These are phyloP conservation scores for Lepidurus packardi DNA, from an alignment of 1,140 invertebrate genomes.

Conservation along the genomic window DNA sequence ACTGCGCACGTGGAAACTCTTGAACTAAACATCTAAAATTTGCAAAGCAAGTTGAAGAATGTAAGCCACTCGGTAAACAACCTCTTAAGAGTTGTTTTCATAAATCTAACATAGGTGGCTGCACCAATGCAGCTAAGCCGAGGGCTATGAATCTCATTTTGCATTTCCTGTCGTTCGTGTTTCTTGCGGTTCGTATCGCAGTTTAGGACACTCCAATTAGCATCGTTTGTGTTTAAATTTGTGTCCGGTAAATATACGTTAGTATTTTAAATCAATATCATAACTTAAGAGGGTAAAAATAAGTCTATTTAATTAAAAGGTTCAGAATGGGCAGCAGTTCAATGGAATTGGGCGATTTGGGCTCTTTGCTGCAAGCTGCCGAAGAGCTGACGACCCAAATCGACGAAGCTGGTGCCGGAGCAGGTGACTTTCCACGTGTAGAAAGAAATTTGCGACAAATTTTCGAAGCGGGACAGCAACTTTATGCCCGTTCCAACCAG, in stretches of 20 bases:
- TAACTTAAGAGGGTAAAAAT: neutral
- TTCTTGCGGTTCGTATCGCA: too few relatives aligned
- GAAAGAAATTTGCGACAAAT: conserved; percentile 86
- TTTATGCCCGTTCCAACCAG: conserved; percentile 43
- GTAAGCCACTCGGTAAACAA: neutral
- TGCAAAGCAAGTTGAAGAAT: neutral
- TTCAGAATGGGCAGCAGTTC: neutral
- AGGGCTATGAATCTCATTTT: too few relatives aligned
- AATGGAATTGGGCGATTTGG: conserved; percentile 57
- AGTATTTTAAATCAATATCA: neutral
- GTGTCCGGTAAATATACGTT: neutral
- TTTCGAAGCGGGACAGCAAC: conserved; percentile 80
- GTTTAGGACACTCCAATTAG: neutral
- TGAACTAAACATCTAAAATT: neutral
- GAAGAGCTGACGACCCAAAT: conserved; percentile 83
- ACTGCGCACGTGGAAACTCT: neutral
- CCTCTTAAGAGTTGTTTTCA: neutral
- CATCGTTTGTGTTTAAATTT: neutral
- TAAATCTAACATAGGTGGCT: neutral
- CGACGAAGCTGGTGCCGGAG: conserved; percentile 58
- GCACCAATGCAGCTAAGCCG: too few relatives aligned
- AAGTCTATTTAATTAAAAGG: too few relatives aligned
- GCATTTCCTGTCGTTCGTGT: too few relatives aligned
- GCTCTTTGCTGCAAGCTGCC: conserved; percentile 79
- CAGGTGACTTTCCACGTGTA: conserved; percentile 67